Base-by-base conservation (phyloP, 2,888 invertebrate species). In the Myopa testacea region DNA sequence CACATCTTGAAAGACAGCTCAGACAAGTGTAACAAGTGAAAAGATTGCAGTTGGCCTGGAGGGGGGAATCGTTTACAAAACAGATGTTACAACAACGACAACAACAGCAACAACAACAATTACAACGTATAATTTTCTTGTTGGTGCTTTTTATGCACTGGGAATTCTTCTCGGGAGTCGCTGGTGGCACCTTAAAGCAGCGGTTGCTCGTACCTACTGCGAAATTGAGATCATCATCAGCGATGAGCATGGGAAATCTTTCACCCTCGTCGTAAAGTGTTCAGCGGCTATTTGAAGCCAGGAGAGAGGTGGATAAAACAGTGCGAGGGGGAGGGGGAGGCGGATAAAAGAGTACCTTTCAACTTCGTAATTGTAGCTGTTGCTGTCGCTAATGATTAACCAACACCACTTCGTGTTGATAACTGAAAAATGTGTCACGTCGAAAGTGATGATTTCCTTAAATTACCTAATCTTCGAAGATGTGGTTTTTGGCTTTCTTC, bases 61-160 rank as follows among this genome's bases (percentile, higher is more conserved):
- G 55, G 55, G 55, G 55, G 10, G 55, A 55, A 55, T 73, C 34
- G 73, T 34, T 67, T 73, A 62, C n/a, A 60, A 60, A 73, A 73
- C 73, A 73, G 73, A 73, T 73, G 73, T 73, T 73, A 62, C 45
- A 73, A 73, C 63, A 73, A 62, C 55, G n/a, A 55, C 55, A 16
- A 50, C 50, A 3, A 55, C 55, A 16, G 3, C 50, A 3, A 26
- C 26, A 26, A 50, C 72, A 26, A 38, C 73, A 73, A 73, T 45
- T 60, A 62, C 45, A 34, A 40, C 16, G 40, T 45, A 37, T 69
- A 69, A 26, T 50, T 50, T 69, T 26, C 37, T 50, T 69, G 16
- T 58, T 58, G 69, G 50, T 70, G 50, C 34, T 26, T 26, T 26
- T 26, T 26, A 26, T 26, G 1, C 26, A 26, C 14, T 63, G 19